Evolutionary conservation across 2,113 vertebrate genomes (phyloP), one percentile per base, ranked within the genome.

Genomic region (Syngnathoides biaculeatus): DNA sequence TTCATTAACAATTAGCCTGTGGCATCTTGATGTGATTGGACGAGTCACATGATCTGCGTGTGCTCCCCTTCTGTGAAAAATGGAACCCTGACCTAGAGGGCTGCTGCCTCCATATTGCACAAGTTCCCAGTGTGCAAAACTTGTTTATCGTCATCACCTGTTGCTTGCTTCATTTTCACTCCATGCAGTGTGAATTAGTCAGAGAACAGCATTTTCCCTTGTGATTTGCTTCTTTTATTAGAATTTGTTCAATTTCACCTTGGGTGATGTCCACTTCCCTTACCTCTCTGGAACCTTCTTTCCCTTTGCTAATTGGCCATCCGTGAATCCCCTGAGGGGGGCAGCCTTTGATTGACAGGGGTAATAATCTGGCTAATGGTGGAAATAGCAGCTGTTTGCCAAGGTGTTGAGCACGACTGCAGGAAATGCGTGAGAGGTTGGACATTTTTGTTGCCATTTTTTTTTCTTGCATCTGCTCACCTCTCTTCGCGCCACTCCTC

Each of bases 281-380:
- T 26, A 35, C 45, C 42, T 47, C 63, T n/a, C 15, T 30, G 47
- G 45, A 30, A 50, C 26, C 20, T 48, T 65, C 11, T 42, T 22
- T 52, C 55, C 59, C 22, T 22, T 50, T 42, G 64, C 69, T 86
- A 84, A 88, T 88, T 86, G 86, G 74, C 66, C 68, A 10, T 62
- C 73, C 68, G 9, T 68, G 68, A 48, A 27, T 74, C 38, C 71
- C 74, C 74, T 4, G 35, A 22, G 63, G 63, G 45, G 45, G 67
- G 58, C 57, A 50, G 67, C 66, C 7, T 68, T 50, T 82, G 87
- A 90, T 82, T 81, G 89, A 87, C 89, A 80, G 79, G 38, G 50
- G 67, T 83, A 83, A 81, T 89, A 84, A 90, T 90, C 86, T 50
- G 57, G 26, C 71, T 88, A 88, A 90, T 88, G 78, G 78, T 60